phyloP scores from a whole-genome alignment of 1,140 invertebrate genomes.

The Aplysia californica region DNA sequence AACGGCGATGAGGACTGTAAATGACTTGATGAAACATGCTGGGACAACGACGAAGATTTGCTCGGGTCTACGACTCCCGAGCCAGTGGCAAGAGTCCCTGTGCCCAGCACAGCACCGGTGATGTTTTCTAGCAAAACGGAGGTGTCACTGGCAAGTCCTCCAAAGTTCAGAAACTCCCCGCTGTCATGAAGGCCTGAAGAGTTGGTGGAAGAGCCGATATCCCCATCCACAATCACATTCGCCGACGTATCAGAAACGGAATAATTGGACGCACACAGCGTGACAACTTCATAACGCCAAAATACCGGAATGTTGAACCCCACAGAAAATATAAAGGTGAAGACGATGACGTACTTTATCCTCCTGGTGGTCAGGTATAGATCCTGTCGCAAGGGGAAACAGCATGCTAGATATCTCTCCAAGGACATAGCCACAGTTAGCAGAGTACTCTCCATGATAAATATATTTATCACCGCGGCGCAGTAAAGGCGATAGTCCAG shows the following conservation, averaged over 20 bases:
- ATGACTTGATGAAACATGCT: no score
- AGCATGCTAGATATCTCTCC: conserved; percentile 64
- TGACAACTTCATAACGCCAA: conserved; percentile 55
- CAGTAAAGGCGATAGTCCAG: conserved; percentile 58
- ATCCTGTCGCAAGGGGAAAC: conserved; percentile 60
- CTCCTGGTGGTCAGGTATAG: conserved; percentile 59
- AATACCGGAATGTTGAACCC: conserved; percentile 63
- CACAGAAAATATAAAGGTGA: conserved; percentile 57
- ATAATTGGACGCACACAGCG: background rate
- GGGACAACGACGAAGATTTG: background rate
- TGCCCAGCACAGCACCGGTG: background rate
- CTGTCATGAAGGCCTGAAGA: background rate
- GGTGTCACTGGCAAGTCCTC: background rate
- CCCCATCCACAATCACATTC: no score
- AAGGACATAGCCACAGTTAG: conserved; percentile 65
- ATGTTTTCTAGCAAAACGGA: background rate
- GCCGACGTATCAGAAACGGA: no score
- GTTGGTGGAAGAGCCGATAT: background rate
- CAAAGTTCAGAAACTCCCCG: no score
- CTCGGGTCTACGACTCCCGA: background rate
- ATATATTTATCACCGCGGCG: conserved; percentile 61
- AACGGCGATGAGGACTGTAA: background rate
- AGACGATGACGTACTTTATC: conserved; percentile 57
- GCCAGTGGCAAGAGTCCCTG: background rate
- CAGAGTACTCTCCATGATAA: conserved; percentile 65